Conservation (phyloP, 2,797 vertebrate species). For the Lacerta agilis region DNA sequence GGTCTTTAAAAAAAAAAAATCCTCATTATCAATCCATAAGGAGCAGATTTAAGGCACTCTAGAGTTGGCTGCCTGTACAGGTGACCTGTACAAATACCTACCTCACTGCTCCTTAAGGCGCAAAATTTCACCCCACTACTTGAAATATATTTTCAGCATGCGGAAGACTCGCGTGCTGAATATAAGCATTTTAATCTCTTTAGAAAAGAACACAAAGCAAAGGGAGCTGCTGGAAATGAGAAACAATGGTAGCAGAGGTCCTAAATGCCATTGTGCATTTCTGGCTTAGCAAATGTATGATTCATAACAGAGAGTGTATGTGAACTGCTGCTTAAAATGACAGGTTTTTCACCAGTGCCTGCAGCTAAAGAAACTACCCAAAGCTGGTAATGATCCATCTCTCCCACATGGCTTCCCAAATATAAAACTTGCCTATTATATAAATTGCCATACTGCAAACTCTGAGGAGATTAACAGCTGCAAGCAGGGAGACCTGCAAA, state of each 20-base stretch:
- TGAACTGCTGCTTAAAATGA: slow-evolving; percentile 1
- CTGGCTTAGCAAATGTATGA: background rate
- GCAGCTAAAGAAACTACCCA: background rate
- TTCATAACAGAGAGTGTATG: background rate
- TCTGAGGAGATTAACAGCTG: too few relatives aligned
- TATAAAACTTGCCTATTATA: background rate
- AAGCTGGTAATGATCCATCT: background rate
- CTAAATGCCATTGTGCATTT: background rate
- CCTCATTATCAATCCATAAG: slow-evolving; percentile 25
- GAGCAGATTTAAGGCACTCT: slow-evolving; percentile 4
- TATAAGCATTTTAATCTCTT: background rate
- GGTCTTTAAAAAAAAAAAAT: too few relatives aligned
- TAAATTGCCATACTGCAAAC: background rate
- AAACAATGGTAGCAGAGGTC: background rate
- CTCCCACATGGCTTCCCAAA: background rate
- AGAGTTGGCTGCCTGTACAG: background rate
- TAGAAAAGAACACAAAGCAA: background rate
- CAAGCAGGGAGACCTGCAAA: too few relatives aligned
- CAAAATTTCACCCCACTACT: background rate
- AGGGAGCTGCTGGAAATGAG: background rate
- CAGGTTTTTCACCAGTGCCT: background rate
- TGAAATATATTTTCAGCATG: slow-evolving; percentile 21
- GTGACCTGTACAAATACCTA: background rate
- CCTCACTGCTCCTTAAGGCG: background rate
- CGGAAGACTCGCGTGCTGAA: background rate